phyloP scores from a whole-genome alignment of 1,140 invertebrate species.

The Drosophila novamexicana region DNA sequence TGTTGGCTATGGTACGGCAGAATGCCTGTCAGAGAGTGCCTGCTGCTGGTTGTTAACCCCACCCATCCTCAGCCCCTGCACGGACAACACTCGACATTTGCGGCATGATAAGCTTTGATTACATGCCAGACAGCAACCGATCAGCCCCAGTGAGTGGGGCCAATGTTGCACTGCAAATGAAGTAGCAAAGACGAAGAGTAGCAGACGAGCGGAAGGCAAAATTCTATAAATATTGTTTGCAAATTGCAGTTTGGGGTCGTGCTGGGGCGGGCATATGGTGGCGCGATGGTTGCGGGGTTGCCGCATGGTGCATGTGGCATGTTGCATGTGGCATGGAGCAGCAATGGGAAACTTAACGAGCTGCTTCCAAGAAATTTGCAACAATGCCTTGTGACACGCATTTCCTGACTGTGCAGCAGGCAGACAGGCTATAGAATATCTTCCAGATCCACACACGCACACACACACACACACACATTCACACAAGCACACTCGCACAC shows the following conservation, averaged over 20 bases:
- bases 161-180: slow-evolving; percentile 24
- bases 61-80: background rate
- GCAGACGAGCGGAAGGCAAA: slow-evolving; percentile 5
- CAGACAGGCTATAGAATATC: slow-evolving; percentile 17
- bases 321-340: background rate
- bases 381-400: slow-evolving; percentile 41
- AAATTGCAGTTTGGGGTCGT: slow-evolving; percentile 1
- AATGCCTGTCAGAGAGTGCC: slow-evolving; percentile 7
- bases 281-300: background rate
- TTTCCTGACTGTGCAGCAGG: slow-evolving; percentile 23
- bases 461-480: background rate
- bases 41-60: background rate
- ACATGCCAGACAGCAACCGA: slow-evolving; percentile 38
- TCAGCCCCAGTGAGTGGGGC: slow-evolving; percentile 6
- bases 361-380: slow-evolving; percentile 40
- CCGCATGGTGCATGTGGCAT: too few species aligned
- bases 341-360: slow-evolving; percentile 46
- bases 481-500: slow-evolving; percentile 6
- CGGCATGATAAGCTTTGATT: slow-evolving; percentile 53
- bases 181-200: background rate
- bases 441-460: slow-evolving; percentile 13
- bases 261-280: background rate
- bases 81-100: slow-evolving; percentile 22
- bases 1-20: slow-evolving; percentile 4
- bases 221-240: slow-evolving; percentile 51